Base-by-base conservation (phyloP, 2,113 vertebrate genomes). In the Gadus macrocephalus region DNA sequence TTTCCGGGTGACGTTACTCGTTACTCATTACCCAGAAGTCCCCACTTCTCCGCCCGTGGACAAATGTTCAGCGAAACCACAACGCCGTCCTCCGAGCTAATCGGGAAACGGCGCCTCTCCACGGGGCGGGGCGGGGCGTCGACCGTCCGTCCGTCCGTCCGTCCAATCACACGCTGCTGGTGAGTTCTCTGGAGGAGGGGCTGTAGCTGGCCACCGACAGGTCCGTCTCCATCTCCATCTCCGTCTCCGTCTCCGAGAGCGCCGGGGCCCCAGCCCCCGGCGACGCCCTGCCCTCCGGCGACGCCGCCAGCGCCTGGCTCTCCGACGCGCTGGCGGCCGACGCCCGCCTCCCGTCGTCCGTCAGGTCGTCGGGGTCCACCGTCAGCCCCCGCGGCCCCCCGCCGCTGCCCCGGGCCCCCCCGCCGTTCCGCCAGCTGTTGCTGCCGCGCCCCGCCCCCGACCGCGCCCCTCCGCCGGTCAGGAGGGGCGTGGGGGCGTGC, bases 151-250 rank as follows among this genome's bases (percentile, higher is more conserved):
- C 0, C 20, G 20, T 20, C 20, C 20, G 20, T 20, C 22, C 4
- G 4, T 59, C 15, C 68, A 62, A 69, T 95, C 87, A 98, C 80
- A 98, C 96, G 77, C 94, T 95, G 83, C 95, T 99, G 17, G 96
- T 96, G 87, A 91, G 91, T 75, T 98, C 94, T 5, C 85, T 91
- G 68, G 92, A 85, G 76, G 91, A 85, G 14, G 91, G 92, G 84
- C 92, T 73, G 68, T 69, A 93, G 87, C 94, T 95, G 84, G 94
- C 91, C 77, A 95, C 85, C 0, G 96, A 94, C 70, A 95, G 84
- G 79, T 95, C 93, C 53, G 91, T 91, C 71, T 93, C 94, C 20
- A 94, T 91, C 60, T 62, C 91, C n/a, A n/a, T 20, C 20, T 20
- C 20, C 90, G 0, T 92, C 91, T 62, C 91, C 76, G 31, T 1